Conservation (phyloP, 2,113 vertebrate species). For the Pitta sordida region DNA sequence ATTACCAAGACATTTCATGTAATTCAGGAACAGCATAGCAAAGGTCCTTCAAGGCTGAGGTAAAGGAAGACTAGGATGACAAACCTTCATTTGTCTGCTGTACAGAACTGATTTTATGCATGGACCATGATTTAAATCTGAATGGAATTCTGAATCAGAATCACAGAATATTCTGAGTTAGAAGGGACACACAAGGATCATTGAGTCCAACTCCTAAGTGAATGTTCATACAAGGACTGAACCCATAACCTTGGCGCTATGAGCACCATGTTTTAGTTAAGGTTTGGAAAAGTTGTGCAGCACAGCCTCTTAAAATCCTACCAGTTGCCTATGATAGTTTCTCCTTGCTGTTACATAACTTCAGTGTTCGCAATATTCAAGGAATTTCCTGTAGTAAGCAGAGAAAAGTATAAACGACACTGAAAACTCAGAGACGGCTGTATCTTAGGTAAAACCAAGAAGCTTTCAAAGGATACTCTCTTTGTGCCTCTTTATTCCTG, state of each 20-base stretch:
- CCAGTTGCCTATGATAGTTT: not conserved
- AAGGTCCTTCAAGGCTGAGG: not conserved
- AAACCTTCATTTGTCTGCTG: not conserved
- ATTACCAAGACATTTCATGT: not conserved
- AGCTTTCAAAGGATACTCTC: not conserved
- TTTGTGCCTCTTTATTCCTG: not conserved
- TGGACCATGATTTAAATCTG: not conserved
- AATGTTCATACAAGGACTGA: no score
- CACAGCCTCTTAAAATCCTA: not conserved
- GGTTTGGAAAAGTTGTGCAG: not conserved
- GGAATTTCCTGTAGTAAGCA: conserved; percentile 42
- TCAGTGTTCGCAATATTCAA: not conserved
- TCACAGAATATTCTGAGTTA: no score
- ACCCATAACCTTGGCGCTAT: no score
- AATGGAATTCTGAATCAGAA: not conserved
- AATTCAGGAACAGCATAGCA: not conserved
- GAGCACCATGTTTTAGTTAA: no score
- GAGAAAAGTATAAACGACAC: not conserved
- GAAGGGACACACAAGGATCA: no score
- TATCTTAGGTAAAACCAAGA: not conserved
- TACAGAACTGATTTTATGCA: not conserved
- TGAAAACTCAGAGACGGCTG: not conserved
- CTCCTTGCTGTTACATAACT: conserved; percentile 15
- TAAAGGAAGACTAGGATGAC: not conserved
- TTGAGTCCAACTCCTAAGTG: no score